Evolutionary conservation across 2,888 invertebrate genomes (phyloP).

Genomic region (Cantharis rustica): DNA sequence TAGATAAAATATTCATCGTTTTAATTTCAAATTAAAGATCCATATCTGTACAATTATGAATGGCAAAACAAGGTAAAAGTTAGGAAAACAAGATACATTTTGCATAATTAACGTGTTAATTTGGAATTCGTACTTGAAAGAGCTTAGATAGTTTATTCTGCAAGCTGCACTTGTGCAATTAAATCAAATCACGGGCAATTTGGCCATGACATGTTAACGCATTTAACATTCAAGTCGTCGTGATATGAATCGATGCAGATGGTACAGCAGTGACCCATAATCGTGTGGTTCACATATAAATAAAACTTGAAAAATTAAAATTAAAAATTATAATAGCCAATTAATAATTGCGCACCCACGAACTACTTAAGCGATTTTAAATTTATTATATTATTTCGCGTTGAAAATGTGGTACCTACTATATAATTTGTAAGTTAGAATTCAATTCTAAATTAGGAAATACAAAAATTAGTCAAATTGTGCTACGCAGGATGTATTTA

Average conservation of each 20-base stretch:
- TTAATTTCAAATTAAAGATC: background rate
- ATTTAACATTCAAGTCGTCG: background rate
- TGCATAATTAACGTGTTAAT: background rate
- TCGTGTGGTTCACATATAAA: slow-evolving; percentile 1
- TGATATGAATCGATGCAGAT: slow-evolving; percentile 26
- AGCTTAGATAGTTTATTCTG: background rate
- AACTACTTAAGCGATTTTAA: background rate
- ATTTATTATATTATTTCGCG: no score
- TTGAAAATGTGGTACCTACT: no score
- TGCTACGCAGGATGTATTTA: background rate
- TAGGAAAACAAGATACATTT: background rate
- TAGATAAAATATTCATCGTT: background rate
- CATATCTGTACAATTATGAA: background rate
- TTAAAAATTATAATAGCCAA: background rate
- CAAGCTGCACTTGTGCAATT: slow-evolving; percentile 25
- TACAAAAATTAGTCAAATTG: background rate
- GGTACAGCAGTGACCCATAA: slow-evolving; percentile 32
- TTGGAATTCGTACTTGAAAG: background rate
- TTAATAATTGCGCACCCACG: background rate
- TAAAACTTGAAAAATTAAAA: background rate
- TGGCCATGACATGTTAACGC: slow-evolving; percentile 18
- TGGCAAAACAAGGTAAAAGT: background rate
- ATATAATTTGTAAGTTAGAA: no score
- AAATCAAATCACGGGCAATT: slow-evolving; percentile 25
- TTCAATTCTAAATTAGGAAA: background rate